phyloP scores from a whole-genome alignment of 2,113 vertebrate species.

The Tragelaphus strepsiceros region DNA sequence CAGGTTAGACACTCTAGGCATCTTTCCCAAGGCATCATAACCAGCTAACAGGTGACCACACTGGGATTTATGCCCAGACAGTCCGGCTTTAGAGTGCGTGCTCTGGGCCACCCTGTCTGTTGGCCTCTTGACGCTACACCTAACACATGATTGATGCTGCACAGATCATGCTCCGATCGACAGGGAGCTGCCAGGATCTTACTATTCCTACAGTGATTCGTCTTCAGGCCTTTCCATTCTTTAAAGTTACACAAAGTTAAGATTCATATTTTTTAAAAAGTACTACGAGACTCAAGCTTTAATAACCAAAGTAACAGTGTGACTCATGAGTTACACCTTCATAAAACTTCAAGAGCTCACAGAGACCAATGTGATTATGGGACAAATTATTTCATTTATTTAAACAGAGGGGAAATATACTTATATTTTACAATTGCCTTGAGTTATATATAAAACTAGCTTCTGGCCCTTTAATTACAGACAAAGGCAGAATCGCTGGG shows the following conservation, averaged over 20 bases:
- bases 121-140: neutral
- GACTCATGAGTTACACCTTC: constrained; percentile 67
- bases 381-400: constrained; percentile 70
- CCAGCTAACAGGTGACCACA: neutral
- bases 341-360: constrained; percentile 73
- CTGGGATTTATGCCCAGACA: neutral
- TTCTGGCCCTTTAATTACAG: constrained; percentile 70
- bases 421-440: constrained; percentile 70
- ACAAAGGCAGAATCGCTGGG: constrained; percentile 33
- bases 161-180: rapidly evolving
- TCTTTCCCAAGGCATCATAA: neutral
- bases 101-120: rapidly evolving
- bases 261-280: constrained; percentile 51
- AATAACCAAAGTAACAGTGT: constrained; percentile 49
- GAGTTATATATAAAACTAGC: constrained; percentile 69
- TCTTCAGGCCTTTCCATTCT: neutral
- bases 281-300: constrained; percentile 41
- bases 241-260: neutral
- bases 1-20: neutral
- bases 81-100: rapidly evolving
- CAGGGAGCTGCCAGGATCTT: neutral
- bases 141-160: rapidly evolving
- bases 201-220: neutral
- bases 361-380: constrained; percentile 72
- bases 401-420: constrained; percentile 68